Base-by-base conservation (phyloP, 2,888 invertebrate genomes). In the Rhamnusium bicolor region DNA sequence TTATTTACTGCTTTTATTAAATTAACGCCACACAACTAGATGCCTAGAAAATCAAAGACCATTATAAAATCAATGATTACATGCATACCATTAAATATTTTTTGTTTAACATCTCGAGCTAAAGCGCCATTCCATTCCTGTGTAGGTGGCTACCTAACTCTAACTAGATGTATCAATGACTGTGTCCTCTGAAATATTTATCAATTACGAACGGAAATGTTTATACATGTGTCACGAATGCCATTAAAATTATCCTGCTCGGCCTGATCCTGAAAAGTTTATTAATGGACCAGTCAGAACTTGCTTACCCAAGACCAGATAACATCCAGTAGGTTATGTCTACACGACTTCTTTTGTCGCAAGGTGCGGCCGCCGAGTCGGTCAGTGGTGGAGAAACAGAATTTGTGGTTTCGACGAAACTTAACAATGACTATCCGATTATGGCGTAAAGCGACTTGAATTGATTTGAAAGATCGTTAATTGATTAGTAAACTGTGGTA, bases 291-390 rank as follows among this genome's bases (percentile, higher is more conserved):
- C 61, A 67, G 67, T 46, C 67, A 67, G 32, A 65, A 76, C 72
- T 73, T 66, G 76, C 72, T 74, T 62, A 68, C 73, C 71, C 68
- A 71, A 72, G 76, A 32, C 16, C 54, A 70, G 78, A 78, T 79
- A 78, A 74, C 72, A 78, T 71, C 71, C 73, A 77, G 65, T 66
- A 71, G 73, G 72, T 69, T 72, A 65, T 72, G 75, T 76, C 66
- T 74, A 77, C 75, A 75, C 69, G 70, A 70, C 19, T 70, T 61
- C 69, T 71, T 73, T 73, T 71, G 75, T 74, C 65, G 68, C 68
- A 51, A 74, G 75, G 75, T 69, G 74, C 68, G 73, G 62, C 71
- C 49, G 61, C 56, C 67, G 21, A 40, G 46, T 24, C 27, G n/a
- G 29, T 18, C 67, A 67, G 67, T 56, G 67, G 40, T 56, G 67